Percentiles rank a stretch among this genome's conserved stretches.
These are phyloP conservation scores for Alfaro cultratus DNA, from an alignment of 2,797 vertebrate species.

Conservation along the genomic window DNA sequence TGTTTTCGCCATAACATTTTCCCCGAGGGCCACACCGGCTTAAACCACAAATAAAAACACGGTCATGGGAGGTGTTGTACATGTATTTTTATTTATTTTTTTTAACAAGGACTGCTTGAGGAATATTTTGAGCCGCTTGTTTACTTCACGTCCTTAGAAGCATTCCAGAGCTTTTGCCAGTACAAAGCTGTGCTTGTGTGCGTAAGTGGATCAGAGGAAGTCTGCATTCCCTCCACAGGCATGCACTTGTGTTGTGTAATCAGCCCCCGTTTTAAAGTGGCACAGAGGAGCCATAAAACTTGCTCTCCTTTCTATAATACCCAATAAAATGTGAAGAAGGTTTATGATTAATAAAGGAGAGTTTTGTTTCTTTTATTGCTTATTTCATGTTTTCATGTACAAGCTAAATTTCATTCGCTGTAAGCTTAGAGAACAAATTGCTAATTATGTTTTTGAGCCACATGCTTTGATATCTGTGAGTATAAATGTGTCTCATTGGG, in stretches of 20 bases:
- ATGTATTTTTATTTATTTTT: background rate
- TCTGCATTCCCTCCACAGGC: conserved; percentile 80
- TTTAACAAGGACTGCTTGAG: conserved; percentile 51
- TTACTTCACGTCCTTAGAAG: conserved; percentile 74
- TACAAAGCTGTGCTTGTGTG: conserved; percentile 81
- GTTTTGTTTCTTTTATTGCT: conserved; percentile 1
- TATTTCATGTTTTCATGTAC: background rate
- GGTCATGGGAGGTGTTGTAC: conserved; percentile 41
- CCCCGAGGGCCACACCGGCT: background rate
- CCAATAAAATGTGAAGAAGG: background rate
- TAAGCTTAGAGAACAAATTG: background rate
- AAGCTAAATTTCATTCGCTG: background rate
- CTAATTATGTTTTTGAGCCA: conserved; percentile 27
- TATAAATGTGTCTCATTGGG: conserved; percentile 51
- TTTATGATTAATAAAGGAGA: conserved; percentile 9
- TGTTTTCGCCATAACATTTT: conserved; percentile 24
- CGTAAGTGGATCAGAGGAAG: conserved; percentile 84
- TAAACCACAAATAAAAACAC: conserved; percentile 4
- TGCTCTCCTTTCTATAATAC: conserved; percentile 23
- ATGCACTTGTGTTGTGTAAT: conserved; percentile 81
- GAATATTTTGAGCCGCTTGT: conserved; percentile 76
- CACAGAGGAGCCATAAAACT: conserved; percentile 42
- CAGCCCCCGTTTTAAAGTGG: conserved; percentile 60
- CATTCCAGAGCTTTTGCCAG: conserved; percentile 79
- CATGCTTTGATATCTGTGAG: conserved; percentile 32